phyloP scores from a whole-genome alignment of 2,113 vertebrate genomes.

The Procavia capensis region DNA sequence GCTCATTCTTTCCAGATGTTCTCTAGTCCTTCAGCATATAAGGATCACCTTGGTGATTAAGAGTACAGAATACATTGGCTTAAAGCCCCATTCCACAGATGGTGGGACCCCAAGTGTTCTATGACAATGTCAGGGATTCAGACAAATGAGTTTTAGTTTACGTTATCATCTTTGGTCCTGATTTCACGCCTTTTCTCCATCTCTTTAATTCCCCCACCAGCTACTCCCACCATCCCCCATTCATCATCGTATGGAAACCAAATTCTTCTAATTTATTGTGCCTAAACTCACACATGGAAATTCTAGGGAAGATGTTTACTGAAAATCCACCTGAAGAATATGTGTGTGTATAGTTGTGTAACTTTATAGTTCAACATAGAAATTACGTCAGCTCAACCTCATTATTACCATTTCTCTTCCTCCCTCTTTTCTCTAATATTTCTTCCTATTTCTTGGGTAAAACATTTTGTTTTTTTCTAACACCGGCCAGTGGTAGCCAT shows the following conservation, averaged over 20 bases:
- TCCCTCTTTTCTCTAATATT: not conserved
- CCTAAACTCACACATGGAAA: not conserved
- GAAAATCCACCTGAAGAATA: not conserved
- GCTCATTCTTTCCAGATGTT: not conserved
- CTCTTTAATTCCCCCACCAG: not conserved
- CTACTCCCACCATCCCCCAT: rapidly evolving
- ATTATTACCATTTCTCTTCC: not conserved
- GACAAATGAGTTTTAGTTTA: not conserved
- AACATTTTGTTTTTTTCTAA: not conserved
- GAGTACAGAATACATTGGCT: not conserved
- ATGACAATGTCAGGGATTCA: not conserved
- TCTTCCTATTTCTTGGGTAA: not conserved
- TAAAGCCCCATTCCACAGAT: not conserved
- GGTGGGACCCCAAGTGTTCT: not conserved
- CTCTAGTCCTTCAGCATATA: not conserved
- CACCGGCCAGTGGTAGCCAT: not conserved
- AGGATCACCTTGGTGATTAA: not conserved
- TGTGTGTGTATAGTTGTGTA: not conserved
- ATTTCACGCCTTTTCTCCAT: too few species aligned
- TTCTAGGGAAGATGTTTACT: not conserved
- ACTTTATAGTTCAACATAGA: not conserved
- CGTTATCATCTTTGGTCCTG: not conserved
- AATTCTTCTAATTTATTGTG: not conserved
- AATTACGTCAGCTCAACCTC: not conserved
- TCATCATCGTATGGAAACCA: not conserved